phyloP scores from a whole-genome alignment of 2,113 vertebrate species.

The Pedionomus torquatus region DNA sequence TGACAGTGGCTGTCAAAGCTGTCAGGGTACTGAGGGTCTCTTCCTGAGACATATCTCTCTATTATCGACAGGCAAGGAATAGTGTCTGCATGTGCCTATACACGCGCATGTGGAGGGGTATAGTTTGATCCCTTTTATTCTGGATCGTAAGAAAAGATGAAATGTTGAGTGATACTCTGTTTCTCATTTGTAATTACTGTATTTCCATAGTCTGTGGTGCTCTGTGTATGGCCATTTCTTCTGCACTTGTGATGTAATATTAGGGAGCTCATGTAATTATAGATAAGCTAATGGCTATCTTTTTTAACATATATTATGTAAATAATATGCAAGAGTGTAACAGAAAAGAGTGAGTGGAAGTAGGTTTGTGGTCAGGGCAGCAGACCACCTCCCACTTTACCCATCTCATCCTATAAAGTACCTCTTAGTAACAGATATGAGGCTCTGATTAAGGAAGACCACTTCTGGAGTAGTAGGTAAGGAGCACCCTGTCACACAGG shows the following conservation, averaged over 20 bases:
- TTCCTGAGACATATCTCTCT: neutral
- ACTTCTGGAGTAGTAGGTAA: no score
- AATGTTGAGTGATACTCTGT: neutral
- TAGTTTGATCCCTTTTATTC: neutral
- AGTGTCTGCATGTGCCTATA: neutral
- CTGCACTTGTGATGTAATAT: neutral
- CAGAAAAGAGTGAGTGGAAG: no score
- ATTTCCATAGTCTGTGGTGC: neutral
- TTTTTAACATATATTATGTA: neutral
- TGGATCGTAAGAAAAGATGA: neutral
- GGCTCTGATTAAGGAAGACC: no score
- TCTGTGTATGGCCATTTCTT: neutral
- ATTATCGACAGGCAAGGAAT: conserved; percentile 15
- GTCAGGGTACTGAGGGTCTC: conserved; percentile 29
- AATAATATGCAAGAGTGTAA: no score
- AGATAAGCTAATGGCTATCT: neutral
- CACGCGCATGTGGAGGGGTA: neutral
- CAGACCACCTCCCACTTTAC: no score
- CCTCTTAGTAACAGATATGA: no score
- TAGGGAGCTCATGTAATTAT: neutral
- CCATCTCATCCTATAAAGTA: no score
- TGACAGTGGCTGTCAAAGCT: conserved; percentile 59
- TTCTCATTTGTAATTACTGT: neutral
- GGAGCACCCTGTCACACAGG: no score
- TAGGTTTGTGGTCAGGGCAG: no score